A percentile compares a stretch with the other conserved stretches of the same genome.
phyloP scores from a whole-genome alignment of 1,140 invertebrate species.

The Meloidogyne floridensis region DNA sequence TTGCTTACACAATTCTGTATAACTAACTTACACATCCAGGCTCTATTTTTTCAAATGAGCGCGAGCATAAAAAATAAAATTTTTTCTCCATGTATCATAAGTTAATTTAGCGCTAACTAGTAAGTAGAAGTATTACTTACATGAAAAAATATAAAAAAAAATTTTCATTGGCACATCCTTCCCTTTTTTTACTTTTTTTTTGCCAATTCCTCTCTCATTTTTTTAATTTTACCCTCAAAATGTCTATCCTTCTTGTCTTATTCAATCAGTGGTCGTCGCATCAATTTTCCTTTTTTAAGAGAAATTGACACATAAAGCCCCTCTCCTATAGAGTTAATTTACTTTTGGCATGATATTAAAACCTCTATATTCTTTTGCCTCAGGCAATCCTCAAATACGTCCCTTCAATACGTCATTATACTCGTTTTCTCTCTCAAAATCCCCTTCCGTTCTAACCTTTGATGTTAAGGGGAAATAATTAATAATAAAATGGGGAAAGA shows the following conservation, averaged over 20 bases:
- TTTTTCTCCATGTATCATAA: conserved; percentile 2
- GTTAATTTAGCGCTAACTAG: background rate
- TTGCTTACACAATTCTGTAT: too few species aligned
- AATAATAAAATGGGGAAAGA: background rate
- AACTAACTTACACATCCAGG: too few species aligned
- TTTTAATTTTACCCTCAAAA: conserved; percentile 4
- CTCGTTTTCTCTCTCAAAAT: background rate
- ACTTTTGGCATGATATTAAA: background rate
- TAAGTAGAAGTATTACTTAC: too few species aligned
- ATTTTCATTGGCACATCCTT: background rate
- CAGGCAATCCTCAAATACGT: background rate
- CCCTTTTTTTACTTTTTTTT: background rate
- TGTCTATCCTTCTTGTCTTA: background rate
- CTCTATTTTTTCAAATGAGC: background rate
- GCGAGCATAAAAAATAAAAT: background rate
- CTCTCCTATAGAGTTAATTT: background rate
- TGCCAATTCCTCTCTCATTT: background rate
- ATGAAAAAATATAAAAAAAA: too few species aligned
- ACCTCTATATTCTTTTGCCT: conserved; percentile 6
- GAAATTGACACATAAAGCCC: conserved; percentile 2
- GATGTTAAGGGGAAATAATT: background rate
- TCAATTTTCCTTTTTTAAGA: background rate
- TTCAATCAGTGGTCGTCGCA: conserved; percentile 7
- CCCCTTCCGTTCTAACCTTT: conserved; percentile 2
- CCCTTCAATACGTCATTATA: background rate